Base-by-base conservation (phyloP, 64 coral and sea anemone species). In the Stichodactyla helianthus region DNA sequence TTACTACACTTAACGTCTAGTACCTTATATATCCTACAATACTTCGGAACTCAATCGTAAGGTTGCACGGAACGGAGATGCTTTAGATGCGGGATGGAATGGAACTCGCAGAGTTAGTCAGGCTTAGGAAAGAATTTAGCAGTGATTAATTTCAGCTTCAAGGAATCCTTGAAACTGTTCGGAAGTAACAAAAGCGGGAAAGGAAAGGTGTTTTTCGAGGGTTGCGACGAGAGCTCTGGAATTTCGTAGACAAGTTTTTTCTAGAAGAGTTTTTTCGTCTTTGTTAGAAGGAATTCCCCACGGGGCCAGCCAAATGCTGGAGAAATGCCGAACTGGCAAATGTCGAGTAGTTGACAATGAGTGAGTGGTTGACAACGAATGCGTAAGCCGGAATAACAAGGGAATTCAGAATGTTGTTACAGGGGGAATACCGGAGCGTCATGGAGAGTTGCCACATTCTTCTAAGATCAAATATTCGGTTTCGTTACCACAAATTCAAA, bases 361-460 rank as follows among this genome's bases (percentile, higher is more conserved):
- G 1, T 3, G 35, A 44, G 35, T 44, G 35, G 35, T 44, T 44
- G 2, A 44, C 35, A 44, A 44, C 35, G 1, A 44, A 44, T 44
- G 35, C 35, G 35, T 44, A 44, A 44, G 35, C 35, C 35, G 35
- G 35, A 44, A 44, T 7, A n/a, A 70, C 22, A n/a, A 20, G 5
- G 10, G 7, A 31, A 13, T 23, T 26, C 65, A 7, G 17, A 12
- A 74, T 28, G 11, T 4, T n/a, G 10, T 71, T 44, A 44, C 35
- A 71, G 68, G 25, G 8, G 25, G 25, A 65, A 6, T 44, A 2
- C 35, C 35, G 35, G 14, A 20, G 68, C 68, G 10, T 74, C 68
- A 31, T 74, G 68, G 68, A 27, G 68, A 74, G 68, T 74, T 74
- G 68, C 68, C 68, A 74, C 68, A 74, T 74, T 27, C 22, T 74